Evolutionary conservation across 1,140 invertebrate species (phyloP).

Genomic region (Saccostrea cuccullata): DNA sequence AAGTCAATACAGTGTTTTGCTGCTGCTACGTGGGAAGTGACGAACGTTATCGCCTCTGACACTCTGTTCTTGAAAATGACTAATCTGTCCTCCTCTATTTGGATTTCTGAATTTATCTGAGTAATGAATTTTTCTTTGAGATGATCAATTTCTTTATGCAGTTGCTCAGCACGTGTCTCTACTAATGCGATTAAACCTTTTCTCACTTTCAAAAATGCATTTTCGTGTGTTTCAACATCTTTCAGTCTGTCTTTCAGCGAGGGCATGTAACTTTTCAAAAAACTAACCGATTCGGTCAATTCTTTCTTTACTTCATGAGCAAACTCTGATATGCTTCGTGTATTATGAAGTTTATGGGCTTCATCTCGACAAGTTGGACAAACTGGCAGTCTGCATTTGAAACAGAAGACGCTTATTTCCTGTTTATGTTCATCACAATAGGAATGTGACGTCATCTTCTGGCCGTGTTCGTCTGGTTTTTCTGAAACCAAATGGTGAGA

Average conservation of each 20-base stretch:
- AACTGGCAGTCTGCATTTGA: slow-evolving; percentile 38
- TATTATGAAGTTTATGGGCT: slow-evolving; percentile 32
- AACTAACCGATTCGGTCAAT: slow-evolving; percentile 37
- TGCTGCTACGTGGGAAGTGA: slow-evolving; percentile 42
- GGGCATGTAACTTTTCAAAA: slow-evolving; percentile 45
- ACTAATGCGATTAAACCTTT: not conserved
- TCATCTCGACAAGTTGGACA: slow-evolving; percentile 16
- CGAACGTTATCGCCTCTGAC: slow-evolving; percentile 42
- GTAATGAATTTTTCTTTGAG: slow-evolving; percentile 41
- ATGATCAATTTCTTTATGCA: slow-evolving; percentile 49
- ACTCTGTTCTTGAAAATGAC: slow-evolving; percentile 46
- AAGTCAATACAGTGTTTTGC: slow-evolving; percentile 48
- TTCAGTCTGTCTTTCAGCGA: slow-evolving; percentile 37
- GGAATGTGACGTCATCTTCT: slow-evolving; percentile 40
- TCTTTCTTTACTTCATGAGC: slow-evolving; percentile 45
- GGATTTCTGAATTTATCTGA: slow-evolving; percentile 45
- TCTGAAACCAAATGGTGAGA: slow-evolving; percentile 44
- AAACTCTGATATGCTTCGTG: slow-evolving; percentile 32
- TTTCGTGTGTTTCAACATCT: slow-evolving; percentile 43
- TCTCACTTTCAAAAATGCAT: slow-evolving; percentile 24
- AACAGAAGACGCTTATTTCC: slow-evolving; percentile 45
- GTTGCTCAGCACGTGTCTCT: slow-evolving; percentile 5
- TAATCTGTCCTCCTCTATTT: slow-evolving; percentile 46
- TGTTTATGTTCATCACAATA: slow-evolving; percentile 48
- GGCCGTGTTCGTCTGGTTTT: slow-evolving; percentile 39